Base-by-base conservation (phyloP, 2,113 vertebrate genomes). In the Microcebus tavaratra region DNA sequence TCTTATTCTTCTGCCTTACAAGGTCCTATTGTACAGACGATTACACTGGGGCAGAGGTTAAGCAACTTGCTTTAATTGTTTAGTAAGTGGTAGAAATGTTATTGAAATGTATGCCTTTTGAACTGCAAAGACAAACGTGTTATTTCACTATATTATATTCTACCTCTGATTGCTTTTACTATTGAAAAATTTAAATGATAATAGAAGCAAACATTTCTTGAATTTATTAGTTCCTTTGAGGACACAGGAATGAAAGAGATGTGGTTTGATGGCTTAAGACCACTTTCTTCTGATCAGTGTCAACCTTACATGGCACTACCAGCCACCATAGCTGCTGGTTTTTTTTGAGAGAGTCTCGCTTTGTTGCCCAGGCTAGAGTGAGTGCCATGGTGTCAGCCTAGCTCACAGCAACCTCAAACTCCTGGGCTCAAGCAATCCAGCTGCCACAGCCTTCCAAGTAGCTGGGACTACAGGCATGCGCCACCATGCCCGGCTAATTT, bases 171-270 rank as follows among this genome's bases (percentile, higher is more conserved):
- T 48, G 25, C 11, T 94, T 76, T 88, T 65, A 78, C 20, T 75
- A 81, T 8, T 59, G 34, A 91, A 70, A 59, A 10, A 23, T 50
- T 93, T 75, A 59, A 80, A 91, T 90, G 42, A 39, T 50, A 39
- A 39, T 67, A 48, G 31, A 96, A 79, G n/a, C 11, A 39, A 86
- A 86, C 57, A 81, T 80, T 86, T 87, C 67, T 81, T 95, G 45
- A 92, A 88, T 61, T 53, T 82, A 78, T 88, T 61, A 36, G 34
- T 89, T 90, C 72, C 17, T 86, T 57, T 67, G 48, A 67, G n/a
- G 39, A 87, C 63, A 67, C 36, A 75, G 48, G 18, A 86, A 80
- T 48, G n/a, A 86, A 93, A 90, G 23, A 85, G 67, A 39, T 70
- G 18, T 67, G 57, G 5, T n/a, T 86, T 65, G 8, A 73, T 61